A percentile compares a stretch with the other conserved stretches of the same genome.
These are phyloP conservation scores for Delichon dasypus DNA, from an alignment of 2,797 vertebrate genomes.

Conservation along the genomic window DNA sequence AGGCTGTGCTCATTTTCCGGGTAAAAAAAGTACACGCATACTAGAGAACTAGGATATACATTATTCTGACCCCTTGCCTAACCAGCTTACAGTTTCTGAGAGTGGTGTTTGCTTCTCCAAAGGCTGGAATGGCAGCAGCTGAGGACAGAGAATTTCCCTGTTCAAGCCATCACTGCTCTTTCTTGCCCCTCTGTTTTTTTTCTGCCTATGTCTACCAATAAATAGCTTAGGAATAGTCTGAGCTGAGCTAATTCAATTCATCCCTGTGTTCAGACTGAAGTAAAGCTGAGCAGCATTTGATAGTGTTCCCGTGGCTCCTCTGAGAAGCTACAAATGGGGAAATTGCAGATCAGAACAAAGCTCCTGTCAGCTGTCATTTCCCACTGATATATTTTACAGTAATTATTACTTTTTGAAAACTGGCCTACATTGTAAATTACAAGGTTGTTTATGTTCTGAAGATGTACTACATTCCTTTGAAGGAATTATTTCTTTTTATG, in stretches of 20 bases:
- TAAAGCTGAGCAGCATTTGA: not conserved
- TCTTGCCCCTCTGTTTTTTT: not conserved
- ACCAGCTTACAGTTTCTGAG: not conserved
- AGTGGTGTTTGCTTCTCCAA: not conserved
- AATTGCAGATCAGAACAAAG: conserved; percentile 58
- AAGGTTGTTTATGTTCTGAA: conserved; percentile 63
- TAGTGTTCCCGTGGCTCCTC: not conserved
- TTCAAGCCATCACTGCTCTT: not conserved
- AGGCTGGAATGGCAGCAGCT: not conserved
- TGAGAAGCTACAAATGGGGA: conserved; percentile 20
- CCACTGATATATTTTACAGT: conserved; percentile 39
- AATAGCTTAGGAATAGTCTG: not conserved
- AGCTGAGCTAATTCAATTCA: not conserved
- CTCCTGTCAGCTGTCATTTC: conserved; percentile 47
- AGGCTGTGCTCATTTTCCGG: not conserved
- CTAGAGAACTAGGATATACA: not conserved
- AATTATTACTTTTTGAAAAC: conserved; percentile 52
- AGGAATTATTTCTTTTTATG: conserved; percentile 55
- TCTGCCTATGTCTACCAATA: not conserved
- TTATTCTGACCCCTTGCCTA: not conserved
- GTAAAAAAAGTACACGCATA: not conserved
- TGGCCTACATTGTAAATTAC: conserved; percentile 45
- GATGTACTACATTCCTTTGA: conserved; percentile 37
- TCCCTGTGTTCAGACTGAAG: not conserved
- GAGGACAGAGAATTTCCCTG: not conserved